Evolutionary conservation across 2,888 invertebrate species (phyloP).

Genomic region (Hipparchia sbordonii): DNA sequence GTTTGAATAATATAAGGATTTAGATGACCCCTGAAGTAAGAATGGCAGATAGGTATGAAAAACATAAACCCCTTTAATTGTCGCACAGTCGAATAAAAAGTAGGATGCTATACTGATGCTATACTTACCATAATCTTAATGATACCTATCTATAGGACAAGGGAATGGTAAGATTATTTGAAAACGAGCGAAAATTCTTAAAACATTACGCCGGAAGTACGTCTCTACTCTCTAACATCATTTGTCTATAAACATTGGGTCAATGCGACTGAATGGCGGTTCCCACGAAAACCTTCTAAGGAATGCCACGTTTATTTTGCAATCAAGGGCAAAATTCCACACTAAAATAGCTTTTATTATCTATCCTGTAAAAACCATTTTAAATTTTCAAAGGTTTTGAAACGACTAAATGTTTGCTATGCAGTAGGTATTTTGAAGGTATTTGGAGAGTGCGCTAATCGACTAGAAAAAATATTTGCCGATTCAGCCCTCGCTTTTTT

Average conservation of each 20-base stretch:
- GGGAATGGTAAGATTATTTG: slow-evolving; percentile 13
- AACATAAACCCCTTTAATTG: too few species aligned
- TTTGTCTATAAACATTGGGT: slow-evolving; percentile 76
- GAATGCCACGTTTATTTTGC: slow-evolving; percentile 26
- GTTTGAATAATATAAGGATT: too few species aligned
- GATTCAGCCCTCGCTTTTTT: slow-evolving; percentile 71
- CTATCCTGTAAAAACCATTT: slow-evolving; percentile 33
- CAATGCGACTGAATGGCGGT: slow-evolving; percentile 72
- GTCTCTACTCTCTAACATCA: slow-evolving; percentile 66
- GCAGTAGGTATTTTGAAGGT: slow-evolving; percentile 74
- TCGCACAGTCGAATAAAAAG: background rate
- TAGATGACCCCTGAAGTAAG: too few species aligned
- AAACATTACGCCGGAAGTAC: slow-evolving; percentile 68
- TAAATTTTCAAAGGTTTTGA: background rate
- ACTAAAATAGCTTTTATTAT: slow-evolving; percentile 45
- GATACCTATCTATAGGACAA: background rate
- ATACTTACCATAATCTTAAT: background rate
- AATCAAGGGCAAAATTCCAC: slow-evolving; percentile 1
- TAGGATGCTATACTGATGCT: background rate
- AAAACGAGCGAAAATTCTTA: slow-evolving; percentile 52
- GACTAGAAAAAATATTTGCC: slow-evolving; percentile 80
- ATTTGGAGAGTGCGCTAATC: slow-evolving; percentile 77
- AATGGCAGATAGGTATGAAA: too few species aligned
- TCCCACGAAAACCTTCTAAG: slow-evolving; percentile 68
- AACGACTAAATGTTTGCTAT: slow-evolving; percentile 22